phyloP scores from a whole-genome alignment of 2,797 vertebrate species.

The Rhinatrema bivittatum region DNA sequence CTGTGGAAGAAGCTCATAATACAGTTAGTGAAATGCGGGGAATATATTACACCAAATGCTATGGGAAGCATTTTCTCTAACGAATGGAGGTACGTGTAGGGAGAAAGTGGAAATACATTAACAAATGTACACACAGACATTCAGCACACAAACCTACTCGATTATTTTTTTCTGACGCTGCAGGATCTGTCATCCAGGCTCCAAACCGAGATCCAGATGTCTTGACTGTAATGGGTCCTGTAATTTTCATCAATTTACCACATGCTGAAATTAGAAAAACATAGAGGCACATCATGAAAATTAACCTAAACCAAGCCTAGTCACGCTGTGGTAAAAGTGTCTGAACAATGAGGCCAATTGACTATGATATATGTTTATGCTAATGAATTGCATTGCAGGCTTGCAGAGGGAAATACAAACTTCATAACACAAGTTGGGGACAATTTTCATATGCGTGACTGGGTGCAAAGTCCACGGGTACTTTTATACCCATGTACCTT shows the following conservation, averaged over 20 bases:
- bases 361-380: no score
- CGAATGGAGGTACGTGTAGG: background rate
- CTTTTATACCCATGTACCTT: no score
- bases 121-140: constrained; percentile 3
- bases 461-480: no score
- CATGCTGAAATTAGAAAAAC: constrained; percentile 83
- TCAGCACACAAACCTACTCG: constrained; percentile 70
- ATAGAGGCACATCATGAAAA: constrained; percentile 14
- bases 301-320: background rate
- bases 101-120: constrained; percentile 14
- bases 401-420: no score
- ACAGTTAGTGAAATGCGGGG: background rate
- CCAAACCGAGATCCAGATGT: constrained; percentile 96
- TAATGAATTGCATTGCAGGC: no score
- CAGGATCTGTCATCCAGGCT: constrained; percentile 96
- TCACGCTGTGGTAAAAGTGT: no score
- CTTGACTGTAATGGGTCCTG: constrained; percentile 90
- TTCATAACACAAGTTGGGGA: no score
- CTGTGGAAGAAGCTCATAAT: background rate
- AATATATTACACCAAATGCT: background rate
- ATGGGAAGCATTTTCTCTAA: background rate
- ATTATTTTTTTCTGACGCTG: constrained; percentile 84
- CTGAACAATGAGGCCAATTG: no score
- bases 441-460: no score
- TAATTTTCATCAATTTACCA: constrained; percentile 98